Evolutionary conservation across 2,797 vertebrate species (phyloP), one percentile per base, ranked within the genome.

Genomic region (Megalops cyprinoides): DNA sequence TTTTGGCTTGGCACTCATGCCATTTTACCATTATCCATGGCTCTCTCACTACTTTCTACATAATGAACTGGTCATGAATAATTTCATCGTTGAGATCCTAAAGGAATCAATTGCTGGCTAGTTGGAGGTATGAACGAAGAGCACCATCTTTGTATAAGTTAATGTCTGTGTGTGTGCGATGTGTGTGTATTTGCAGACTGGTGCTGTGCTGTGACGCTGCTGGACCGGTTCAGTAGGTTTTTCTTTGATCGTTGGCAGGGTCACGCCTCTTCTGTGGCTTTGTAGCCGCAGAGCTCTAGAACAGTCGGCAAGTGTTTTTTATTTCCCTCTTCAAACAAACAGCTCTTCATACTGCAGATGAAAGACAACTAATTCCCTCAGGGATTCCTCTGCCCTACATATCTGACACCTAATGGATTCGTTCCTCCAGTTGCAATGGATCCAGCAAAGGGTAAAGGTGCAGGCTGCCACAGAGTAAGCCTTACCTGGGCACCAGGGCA

Each of bases 211-310:
- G 37, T n/a, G 48, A 51, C 25, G 74, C 71, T n/a, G 71, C 28
- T 39, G 55, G 48, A 80, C 79, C 6, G 31, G 79, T 80, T 80
- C 53, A 25, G 71, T 75, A 9, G 23, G 71, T 80, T 80, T 75
- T 58, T 42, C 56, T 5, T 75, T 73, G 28, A 79, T 62, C 74
- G 46, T 2, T 55, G 14, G 74, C 71, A 53, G 58, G 10, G 65
- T 67, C 25, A 71, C 23, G 53, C 48, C 78, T 44, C 65, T n/a
- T 55, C 78, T 79, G 67, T 79, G 62, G 34, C 56, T 65, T 12
- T 69, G 25, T 56, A 71, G 34, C 31, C 78, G 73, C 58, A 69
- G 62, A 62, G 77, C 15, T 37, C 23, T n/a, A 10, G 25, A 65
- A 14, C n/a, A 34, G 12, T 3, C 31, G 14, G 31, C 31, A 65